phyloP scores from a whole-genome alignment of 2,888 invertebrate genomes.

The Sinohyriopsis cumingii region DNA sequence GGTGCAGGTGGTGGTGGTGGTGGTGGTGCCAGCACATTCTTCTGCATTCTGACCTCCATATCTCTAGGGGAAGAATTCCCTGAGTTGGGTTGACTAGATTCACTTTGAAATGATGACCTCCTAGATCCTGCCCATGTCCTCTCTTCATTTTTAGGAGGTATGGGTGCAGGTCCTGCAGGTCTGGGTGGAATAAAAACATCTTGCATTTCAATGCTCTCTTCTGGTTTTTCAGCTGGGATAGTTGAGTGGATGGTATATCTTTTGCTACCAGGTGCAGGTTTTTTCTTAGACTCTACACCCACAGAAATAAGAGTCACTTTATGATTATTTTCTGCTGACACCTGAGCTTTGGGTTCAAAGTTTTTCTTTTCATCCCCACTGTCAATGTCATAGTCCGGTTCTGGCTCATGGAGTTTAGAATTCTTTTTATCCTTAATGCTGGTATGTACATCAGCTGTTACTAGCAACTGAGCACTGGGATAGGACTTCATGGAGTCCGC shows the following conservation, averaged over 20 bases:
- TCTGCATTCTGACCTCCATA: neutral
- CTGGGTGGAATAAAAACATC: constrained; percentile 44
- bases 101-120: constrained; percentile 16
- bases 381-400: constrained; percentile 60
- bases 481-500: constrained; percentile 61
- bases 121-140: too few relatives aligned
- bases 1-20: constrained; percentile 38
- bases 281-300: constrained; percentile 32
- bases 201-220: constrained; percentile 6
- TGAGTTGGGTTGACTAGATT: constrained; percentile 17
- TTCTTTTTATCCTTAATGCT: constrained; percentile 31
- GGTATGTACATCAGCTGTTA: constrained; percentile 57
- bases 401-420: constrained; percentile 47
- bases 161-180: constrained; percentile 46
- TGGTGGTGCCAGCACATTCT: constrained; percentile 15
- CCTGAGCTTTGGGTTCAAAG: constrained; percentile 18
- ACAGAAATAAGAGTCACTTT: constrained; percentile 58
- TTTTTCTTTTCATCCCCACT: constrained; percentile 45
- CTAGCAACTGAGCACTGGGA: constrained; percentile 62
- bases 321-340: constrained; percentile 21
- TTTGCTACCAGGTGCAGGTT: constrained; percentile 2
- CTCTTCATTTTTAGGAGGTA: neutral
- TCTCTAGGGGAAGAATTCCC: neutral
- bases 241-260: constrained; percentile 30
- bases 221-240: constrained; percentile 25